phyloP scores from a whole-genome alignment of 2,797 vertebrate species.

The Helicolenus hilgendorfi region DNA sequence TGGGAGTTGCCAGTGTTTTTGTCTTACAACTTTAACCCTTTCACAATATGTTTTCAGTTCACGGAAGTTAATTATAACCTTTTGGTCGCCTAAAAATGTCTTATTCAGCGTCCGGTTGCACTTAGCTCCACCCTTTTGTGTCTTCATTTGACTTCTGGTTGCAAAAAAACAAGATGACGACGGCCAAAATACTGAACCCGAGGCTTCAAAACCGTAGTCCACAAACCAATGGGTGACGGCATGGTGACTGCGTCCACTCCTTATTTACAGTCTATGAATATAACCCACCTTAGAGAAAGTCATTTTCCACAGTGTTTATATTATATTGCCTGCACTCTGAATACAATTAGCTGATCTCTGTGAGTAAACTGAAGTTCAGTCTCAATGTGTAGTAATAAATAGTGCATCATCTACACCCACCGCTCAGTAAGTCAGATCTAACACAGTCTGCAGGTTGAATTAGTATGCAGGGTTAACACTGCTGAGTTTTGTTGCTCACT shows the following conservation, averaged over 20 bases:
- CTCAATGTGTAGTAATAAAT: background rate
- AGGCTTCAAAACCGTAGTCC: too few species aligned
- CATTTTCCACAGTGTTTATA: background rate
- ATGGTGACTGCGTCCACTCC: background rate
- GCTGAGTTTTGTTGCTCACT: slow-evolving; percentile 72
- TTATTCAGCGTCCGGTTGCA: too few species aligned
- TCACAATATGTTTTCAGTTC: too few species aligned
- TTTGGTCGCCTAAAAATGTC: too few species aligned
- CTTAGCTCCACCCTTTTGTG: too few species aligned
- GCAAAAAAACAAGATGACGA: too few species aligned
- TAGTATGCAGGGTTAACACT: slow-evolving; percentile 79
- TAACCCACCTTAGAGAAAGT: background rate
- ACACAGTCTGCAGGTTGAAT: slow-evolving; percentile 65
- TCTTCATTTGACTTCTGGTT: too few species aligned
- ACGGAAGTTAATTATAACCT: too few species aligned
- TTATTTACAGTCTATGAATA: background rate
- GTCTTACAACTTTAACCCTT: too few species aligned
- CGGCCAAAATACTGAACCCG: too few species aligned
- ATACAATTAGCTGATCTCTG: background rate
- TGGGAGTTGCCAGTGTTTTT: too few species aligned
- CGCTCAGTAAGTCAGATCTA: slow-evolving; percentile 8
- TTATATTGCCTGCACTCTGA: background rate
- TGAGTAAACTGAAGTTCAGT: background rate
- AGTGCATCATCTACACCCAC: background rate
- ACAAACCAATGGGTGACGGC: background rate